Conservation (phyloP, 2,888 invertebrate genomes). For the Drosophila maculinotata region DNA sequence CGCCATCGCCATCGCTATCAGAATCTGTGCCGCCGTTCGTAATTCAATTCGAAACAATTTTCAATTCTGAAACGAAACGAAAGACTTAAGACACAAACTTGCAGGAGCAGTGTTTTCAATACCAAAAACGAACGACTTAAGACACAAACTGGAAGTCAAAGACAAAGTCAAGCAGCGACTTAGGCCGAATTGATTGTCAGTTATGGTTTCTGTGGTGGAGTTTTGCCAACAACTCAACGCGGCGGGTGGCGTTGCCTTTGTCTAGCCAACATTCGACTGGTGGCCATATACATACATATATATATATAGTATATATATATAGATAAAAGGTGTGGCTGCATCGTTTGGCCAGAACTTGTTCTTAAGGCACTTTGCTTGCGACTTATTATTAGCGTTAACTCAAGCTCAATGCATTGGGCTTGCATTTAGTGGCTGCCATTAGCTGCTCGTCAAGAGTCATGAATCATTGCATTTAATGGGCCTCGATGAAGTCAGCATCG, state of each 20-base stretch:
- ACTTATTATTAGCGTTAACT: constrained; percentile 18
- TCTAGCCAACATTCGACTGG: constrained; percentile 52
- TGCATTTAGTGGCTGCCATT: constrained; percentile 46
- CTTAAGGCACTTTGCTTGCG: constrained; percentile 21
- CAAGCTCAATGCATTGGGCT: constrained; percentile 31
- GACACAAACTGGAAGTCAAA: constrained; percentile 63
- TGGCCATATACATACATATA: constrained; percentile 1
- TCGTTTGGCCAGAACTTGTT: constrained; percentile 65
- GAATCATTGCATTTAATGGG: constrained; percentile 73
- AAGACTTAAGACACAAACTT: constrained; percentile 67
- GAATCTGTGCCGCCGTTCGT: constrained; percentile 30
- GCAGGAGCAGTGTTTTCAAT: constrained; percentile 34
- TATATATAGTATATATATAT: no score
- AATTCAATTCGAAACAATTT: constrained; percentile 51
- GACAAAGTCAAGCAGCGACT: constrained; percentile 52
- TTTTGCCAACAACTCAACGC: constrained; percentile 19
- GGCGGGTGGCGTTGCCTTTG: constrained; percentile 42
- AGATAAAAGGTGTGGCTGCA: constrained; percentile 61
- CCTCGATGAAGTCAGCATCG: constrained; percentile 64
- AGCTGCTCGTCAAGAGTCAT: constrained; percentile 46
- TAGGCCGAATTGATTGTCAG: constrained; percentile 64
- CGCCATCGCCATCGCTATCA: constrained; percentile 28
- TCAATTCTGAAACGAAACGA: constrained; percentile 45
- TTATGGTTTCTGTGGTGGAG: constrained; percentile 41
- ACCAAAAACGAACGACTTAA: constrained; percentile 67